Evolutionary conservation across 2,888 invertebrate genomes (phyloP), one percentile per base, ranked within the genome.

Genomic region (Rotaria sp.): DNA sequence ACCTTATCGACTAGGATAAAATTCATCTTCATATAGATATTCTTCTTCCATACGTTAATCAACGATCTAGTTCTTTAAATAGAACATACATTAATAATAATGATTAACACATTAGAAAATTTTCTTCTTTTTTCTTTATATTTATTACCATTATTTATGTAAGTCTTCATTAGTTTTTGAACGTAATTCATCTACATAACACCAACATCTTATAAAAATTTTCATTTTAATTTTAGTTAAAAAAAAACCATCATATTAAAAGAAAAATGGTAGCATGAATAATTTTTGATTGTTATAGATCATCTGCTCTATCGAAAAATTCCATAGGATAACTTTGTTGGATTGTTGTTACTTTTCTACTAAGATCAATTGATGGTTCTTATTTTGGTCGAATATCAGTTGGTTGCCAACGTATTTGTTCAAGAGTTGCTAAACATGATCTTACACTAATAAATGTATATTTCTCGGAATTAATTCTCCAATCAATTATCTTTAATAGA

Each of bases 61-160:
- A 92, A 97, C 98, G 97, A 91, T 99, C 99, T 86, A 94, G 93
- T 92, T 99, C 99, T 92, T 98, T 99, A 85, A 97, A 92, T 87
- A 99, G 92, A 30, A 95, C 93, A 91, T 93, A 95, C 75, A n/a
- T n/a, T n/a, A n/a, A n/a, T n/a, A n/a, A n/a, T n/a, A n/a, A n/a
- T n/a, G n/a, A n/a, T n/a, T n/a, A n/a, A n/a, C n/a, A n/a, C 50
- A 50, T n/a, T n/a, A n/a, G n/a, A 18, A 50, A 50, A n/a, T n/a
- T 4, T n/a, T 59, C 4, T n/a, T 59, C 4, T 59, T 1, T n/a
- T 59, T 30, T n/a, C 1, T 50, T 50, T 18, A 13, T 18, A 50
- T 50, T 41, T 41, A n/a, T 41, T 75, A 75, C 94, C 94, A 99
- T 87, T 99, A 92, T 92, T 98, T 97, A 91, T 99, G 99, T 87